Percentiles rank a stretch among this genome's conserved stretches.
These are phyloP conservation scores for Lagenorhynchus albirostris DNA, from an alignment of 2,113 vertebrate genomes.

Conservation along the genomic window DNA sequence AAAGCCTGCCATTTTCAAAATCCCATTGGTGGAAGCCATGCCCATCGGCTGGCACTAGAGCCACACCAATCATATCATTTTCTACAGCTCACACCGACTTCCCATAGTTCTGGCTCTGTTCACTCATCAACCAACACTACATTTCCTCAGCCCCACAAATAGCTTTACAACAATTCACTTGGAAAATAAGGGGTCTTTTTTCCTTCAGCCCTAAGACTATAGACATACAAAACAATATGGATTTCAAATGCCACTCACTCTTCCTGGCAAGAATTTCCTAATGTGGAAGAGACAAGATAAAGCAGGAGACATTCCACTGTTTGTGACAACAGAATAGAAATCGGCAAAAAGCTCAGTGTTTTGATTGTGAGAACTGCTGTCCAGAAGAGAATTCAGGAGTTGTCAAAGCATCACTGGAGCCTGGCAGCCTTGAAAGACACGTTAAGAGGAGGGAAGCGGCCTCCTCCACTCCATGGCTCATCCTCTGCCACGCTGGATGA, in stretches of 20 bases:
- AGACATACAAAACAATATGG: background rate
- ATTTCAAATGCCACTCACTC: background rate
- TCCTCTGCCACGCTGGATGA: background rate
- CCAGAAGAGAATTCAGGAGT: background rate
- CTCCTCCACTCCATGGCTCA: background rate
- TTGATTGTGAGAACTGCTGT: background rate
- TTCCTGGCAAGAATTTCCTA: background rate
- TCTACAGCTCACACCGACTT: background rate
- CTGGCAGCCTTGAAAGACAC: background rate
- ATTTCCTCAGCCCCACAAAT: background rate
- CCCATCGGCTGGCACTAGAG: no score
- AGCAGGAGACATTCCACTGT: background rate
- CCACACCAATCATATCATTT: background rate
- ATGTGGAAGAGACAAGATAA: slow-evolving; percentile 27
- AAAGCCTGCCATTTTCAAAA: background rate
- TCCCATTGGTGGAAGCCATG: background rate
- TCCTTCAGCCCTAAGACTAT: background rate
- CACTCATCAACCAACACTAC: background rate
- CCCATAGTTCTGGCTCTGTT: background rate
- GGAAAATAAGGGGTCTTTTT: background rate
- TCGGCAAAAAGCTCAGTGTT: background rate
- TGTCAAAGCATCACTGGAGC: background rate
- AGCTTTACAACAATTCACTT: background rate
- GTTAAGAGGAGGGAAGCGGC: no score
- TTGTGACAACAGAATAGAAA: slow-evolving; percentile 20